Conservation (phyloP, 2,888 invertebrate genomes). For the Orchesellides sinensis region DNA sequence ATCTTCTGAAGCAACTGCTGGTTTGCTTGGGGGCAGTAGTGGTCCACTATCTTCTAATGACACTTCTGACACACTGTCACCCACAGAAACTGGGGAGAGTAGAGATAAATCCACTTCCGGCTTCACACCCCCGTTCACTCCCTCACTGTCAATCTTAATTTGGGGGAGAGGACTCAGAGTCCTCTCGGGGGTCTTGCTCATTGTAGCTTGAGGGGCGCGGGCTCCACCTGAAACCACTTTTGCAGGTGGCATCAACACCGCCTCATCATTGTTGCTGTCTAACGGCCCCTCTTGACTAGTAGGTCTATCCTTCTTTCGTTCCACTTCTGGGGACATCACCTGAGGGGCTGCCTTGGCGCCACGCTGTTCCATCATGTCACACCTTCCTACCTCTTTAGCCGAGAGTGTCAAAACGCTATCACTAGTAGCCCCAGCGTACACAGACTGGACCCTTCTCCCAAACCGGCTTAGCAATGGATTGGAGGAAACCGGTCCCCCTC, state of each 20-base stretch:
- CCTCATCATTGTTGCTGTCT: background rate
- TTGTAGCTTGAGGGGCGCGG: background rate
- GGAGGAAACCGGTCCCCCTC: background rate
- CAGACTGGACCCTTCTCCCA: slow-evolving; percentile 74
- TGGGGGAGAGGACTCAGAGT: background rate
- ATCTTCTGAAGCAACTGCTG: slow-evolving; percentile 70
- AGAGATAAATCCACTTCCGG: slow-evolving; percentile 34
- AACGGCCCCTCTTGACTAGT: background rate
- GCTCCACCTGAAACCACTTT: no score
- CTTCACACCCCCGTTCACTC: background rate
- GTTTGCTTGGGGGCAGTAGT: background rate
- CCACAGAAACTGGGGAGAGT: slow-evolving; percentile 24
- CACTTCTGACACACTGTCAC: slow-evolving; percentile 8
- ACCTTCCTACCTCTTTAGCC: slow-evolving; percentile 27
- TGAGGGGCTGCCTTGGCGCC: slow-evolving; percentile 52
- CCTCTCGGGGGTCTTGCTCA: background rate
- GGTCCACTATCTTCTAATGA: background rate
- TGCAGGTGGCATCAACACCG: background rate
- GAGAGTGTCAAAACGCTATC: slow-evolving; percentile 73
- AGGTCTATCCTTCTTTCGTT: slow-evolving; percentile 16
- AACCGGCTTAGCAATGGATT: slow-evolving; percentile 20
- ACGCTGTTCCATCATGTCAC: slow-evolving; percentile 15
- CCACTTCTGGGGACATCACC: no score
- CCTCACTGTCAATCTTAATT: background rate
- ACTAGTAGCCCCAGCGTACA: slow-evolving; percentile 75